Base-by-base conservation (phyloP, 2,113 vertebrate genomes). In the Pogonocichla stellata region DNA sequence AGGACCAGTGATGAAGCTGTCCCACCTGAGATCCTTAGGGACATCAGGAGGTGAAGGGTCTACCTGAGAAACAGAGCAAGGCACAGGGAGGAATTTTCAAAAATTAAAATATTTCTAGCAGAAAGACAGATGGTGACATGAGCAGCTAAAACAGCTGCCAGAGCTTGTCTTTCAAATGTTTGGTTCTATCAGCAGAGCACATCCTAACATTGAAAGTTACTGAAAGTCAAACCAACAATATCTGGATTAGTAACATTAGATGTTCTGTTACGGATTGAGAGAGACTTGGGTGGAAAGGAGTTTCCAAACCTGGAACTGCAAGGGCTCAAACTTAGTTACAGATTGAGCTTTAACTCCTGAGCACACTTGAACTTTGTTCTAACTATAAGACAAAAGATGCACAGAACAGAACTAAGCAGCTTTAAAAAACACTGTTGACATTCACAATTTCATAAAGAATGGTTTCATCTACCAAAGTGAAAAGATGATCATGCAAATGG, bases 401-500 rank as follows among this genome's bases (percentile, higher is more conserved):
- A 6, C 34, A 80, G 36, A 66, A 47, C 47, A 83, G 64, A 86
- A 80, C 38, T 62, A 64, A 90, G 54, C 60, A 83, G 31, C 48
- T 86, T 23, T 2, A 36, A 80, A 82, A 81, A 90, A 71, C 6
- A 6, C 45, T 54, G 18, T 73, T 60, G 47, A 62, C 64, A 66
- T 53, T 90, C 56, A 73, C 9, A 53, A 25, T 92, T 86, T 91
- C 3, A 6, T 58, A 54, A 86, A 81, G 71, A 91, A 58, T 79
- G 24, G 77, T 62, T 93, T 75, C 62, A 71, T 53, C 45, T 83
- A 71, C 43, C 62, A 38, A 81, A 66, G 78, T 80, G 77, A 67
- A 88, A 88, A 90, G 83, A 87, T 91, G 87, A 88, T 56, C 75
- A 73, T 58, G 79, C 47, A 78, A 81, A 80, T 79, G 83, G n/a